Base-by-base conservation (phyloP, 2,797 vertebrate genomes). In the Pagetopsis macropterus region DNA sequence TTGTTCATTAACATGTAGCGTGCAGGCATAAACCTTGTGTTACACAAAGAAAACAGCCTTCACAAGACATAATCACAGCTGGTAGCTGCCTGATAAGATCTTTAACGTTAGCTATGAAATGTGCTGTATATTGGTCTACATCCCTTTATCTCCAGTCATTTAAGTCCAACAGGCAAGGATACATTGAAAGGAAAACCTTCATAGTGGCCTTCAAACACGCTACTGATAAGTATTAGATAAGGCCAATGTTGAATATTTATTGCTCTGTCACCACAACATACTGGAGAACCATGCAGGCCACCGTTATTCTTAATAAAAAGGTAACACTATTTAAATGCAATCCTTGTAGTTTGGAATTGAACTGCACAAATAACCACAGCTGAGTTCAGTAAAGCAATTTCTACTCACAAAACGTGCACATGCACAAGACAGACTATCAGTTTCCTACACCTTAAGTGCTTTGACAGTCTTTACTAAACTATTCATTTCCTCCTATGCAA, bases 151-250 rank as follows among this genome's bases (percentile, higher is more conserved):
- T 76, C 6, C 21, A 41, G 9, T 44, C 8, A 1, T 70, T 55
- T n/a, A 59, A 51, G 41, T 58, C 15, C 11, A 63, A 52, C 60
- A 51, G 9, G 2, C 44, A n/a, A 21, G 45, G 52, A 50, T 54
- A 23, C 9, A 56, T 27, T 64, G 66, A 75, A 74, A 78, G 16
- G 19, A 52, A 66, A 40, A 11, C 63, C 54, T 85, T 86, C 52
- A 63, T 2, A n/a, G 3, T 75, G 83, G 67, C 84, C 85, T 89
- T 89, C 33, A 69, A 9, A 79, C 33, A 57, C 5, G 3, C 4
- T 31, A n/a, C 67, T 62, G 87, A 90, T 89, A 89, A 79, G 64
- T 69, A 14, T 41, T 23, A 54, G 67, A 83, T 72, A 71, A 75
- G 57, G 16, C 11, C 23, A 60, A 2, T 77, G 60, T 5, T 27